These are phyloP conservation scores for Carpatolechia fugitivella DNA, from an alignment of 2,888 invertebrate genomes.

Conservation along the genomic window DNA sequence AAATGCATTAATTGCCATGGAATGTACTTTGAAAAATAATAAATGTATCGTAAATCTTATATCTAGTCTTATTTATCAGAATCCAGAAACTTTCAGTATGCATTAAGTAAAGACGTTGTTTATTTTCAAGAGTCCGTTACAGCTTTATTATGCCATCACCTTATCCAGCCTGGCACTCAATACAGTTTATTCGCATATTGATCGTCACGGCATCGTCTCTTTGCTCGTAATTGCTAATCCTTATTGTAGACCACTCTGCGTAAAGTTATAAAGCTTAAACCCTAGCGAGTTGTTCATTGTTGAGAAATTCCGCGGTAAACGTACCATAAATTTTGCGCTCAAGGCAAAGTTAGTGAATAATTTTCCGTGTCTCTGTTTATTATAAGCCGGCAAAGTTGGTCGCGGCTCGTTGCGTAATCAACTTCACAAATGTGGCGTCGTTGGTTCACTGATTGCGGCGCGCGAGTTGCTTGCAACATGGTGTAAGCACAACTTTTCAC, in stretches of 20 bases:
- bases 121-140: too few relatives aligned
- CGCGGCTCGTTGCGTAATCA: conserved; percentile 64
- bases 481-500: too few relatives aligned
- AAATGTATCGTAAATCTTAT: too few relatives aligned
- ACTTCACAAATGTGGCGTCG: conserved; percentile 55
- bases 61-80: too few relatives aligned
- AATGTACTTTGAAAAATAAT: too few relatives aligned
- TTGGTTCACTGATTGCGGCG: conserved; percentile 48
- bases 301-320: conserved; percentile 70
- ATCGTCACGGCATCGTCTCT: not conserved
- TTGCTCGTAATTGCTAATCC: conserved; percentile 42
- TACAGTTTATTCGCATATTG: not conserved
- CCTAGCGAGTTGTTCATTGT: conserved; percentile 72
- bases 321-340: conserved; percentile 73
- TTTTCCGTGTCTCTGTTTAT: conserved; percentile 77
- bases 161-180: not conserved
- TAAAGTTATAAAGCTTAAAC: conserved; percentile 64
- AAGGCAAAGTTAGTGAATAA: conserved; percentile 73
- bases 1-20: too few relatives aligned
- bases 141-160: too few relatives aligned
- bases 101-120: too few relatives aligned
- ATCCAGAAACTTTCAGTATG: too few relatives aligned
- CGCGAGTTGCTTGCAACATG: not conserved
- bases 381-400: conserved; percentile 68
- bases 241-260: conserved; percentile 46